phyloP scores from a whole-genome alignment of 2,113 vertebrate species.

The Channa argus region DNA sequence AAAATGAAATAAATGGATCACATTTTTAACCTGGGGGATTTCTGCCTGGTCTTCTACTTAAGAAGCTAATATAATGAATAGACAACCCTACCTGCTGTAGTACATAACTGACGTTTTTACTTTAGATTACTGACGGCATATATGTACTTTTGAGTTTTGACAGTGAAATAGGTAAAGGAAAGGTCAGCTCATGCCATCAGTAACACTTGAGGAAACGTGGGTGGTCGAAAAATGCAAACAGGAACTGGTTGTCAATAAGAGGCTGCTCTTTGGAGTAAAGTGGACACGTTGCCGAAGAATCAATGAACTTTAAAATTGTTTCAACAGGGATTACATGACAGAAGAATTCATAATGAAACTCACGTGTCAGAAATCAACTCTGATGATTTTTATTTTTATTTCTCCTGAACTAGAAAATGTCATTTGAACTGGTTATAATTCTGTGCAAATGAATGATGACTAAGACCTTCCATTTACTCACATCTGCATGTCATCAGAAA shows the following conservation, averaged over 20 bases:
- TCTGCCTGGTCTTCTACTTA: constrained; percentile 58
- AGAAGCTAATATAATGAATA: constrained; percentile 53
- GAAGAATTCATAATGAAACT: constrained; percentile 18
- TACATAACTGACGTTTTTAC: constrained; percentile 40
- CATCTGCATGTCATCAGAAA: constrained; percentile 79
- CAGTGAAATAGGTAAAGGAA: constrained; percentile 26
- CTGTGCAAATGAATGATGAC: constrained; percentile 40
- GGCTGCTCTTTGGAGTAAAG: constrained; percentile 37
- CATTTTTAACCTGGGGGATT: constrained; percentile 44
- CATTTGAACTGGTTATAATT: constrained; percentile 53
- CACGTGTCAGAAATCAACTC: constrained; percentile 44
- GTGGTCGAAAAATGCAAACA: constrained; percentile 31
- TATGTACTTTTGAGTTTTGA: constrained; percentile 34
- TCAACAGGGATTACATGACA: constrained; percentile 14
- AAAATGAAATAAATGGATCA: constrained; percentile 61
- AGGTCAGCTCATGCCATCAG: constrained; percentile 52
- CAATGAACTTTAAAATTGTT: not conserved
- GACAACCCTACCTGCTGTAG: constrained; percentile 37
- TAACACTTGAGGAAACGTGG: constrained; percentile 55
- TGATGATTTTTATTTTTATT: constrained; percentile 40
- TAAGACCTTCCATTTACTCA: constrained; percentile 65
- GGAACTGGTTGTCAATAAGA: constrained; percentile 45
- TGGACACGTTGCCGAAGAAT: constrained; percentile 20
- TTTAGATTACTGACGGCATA: constrained; percentile 47
- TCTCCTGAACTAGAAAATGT: constrained; percentile 35